These are phyloP conservation scores for Danio albolineatus DNA, from an alignment of 2,797 vertebrate species.

Conservation along the genomic window DNA sequence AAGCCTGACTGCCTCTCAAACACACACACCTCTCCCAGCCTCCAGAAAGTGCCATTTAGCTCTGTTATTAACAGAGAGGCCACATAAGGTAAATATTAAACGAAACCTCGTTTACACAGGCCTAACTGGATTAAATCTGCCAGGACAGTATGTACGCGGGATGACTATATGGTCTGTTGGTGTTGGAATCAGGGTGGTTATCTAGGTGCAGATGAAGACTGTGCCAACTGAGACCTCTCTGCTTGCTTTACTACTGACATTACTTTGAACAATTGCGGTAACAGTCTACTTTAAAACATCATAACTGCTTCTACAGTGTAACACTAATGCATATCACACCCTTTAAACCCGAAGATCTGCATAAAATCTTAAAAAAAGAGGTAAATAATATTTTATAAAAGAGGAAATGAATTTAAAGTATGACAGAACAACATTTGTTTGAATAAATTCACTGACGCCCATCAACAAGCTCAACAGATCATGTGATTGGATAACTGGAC, in stretches of 20 bases:
- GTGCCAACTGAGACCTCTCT: slow-evolving; percentile 41
- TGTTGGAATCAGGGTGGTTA: slow-evolving; percentile 15
- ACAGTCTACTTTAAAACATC: background rate
- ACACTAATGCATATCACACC: slow-evolving; percentile 20
- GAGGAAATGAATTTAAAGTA: too few relatives aligned
- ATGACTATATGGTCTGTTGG: background rate
- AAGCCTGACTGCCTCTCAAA: slow-evolving; percentile 27
- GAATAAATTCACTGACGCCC: too few relatives aligned
- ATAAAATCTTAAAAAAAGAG: too few relatives aligned
- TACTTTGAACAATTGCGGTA: slow-evolving; percentile 38
- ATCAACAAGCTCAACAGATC: too few relatives aligned
- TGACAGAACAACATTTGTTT: too few relatives aligned
- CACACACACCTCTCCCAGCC: slow-evolving; percentile 8
- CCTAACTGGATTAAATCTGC: background rate
- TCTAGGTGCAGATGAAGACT: slow-evolving; percentile 10
- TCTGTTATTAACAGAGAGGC: slow-evolving; percentile 23
- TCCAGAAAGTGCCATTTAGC: slow-evolving; percentile 44
- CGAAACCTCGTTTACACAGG: background rate
- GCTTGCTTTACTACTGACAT: slow-evolving; percentile 58
- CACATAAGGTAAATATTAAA: slow-evolving; percentile 10
- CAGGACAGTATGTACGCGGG: background rate
- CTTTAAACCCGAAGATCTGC: background rate
- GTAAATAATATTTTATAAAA: too few relatives aligned
- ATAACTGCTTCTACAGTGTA: background rate
- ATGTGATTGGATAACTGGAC: background rate